Evolutionary conservation across 2,888 invertebrate species (phyloP).

Genomic region (Amphipyra berbera): DNA sequence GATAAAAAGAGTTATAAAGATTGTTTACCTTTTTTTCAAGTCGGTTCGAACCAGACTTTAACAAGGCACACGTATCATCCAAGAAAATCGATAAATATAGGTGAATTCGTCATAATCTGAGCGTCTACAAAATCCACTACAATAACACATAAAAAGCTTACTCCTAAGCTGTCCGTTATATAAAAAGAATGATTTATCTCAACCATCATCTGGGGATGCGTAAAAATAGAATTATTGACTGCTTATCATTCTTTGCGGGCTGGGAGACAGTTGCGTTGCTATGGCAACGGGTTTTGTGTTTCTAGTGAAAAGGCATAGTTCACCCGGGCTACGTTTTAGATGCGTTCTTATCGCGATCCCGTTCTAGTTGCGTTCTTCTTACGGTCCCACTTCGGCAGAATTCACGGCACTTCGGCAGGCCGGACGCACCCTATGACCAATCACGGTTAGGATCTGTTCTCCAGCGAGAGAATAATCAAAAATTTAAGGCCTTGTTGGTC

Average conservation of each 20-base stretch:
- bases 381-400: too few relatives aligned
- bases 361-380: too few relatives aligned
- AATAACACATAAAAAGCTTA: constrained; percentile 22
- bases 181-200: constrained; percentile 42
- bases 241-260: constrained; percentile 29
- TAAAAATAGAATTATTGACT: constrained; percentile 40
- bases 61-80: background rate
- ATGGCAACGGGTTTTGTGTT: constrained; percentile 16
- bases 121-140: constrained; percentile 22
- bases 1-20: too few relatives aligned
- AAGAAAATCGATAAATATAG: constrained; percentile 4
- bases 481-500: too few relatives aligned
- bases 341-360: too few relatives aligned
- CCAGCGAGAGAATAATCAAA: too few relatives aligned
- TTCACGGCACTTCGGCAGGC: too few relatives aligned
- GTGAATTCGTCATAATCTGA: constrained; percentile 20
- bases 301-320: background rate
- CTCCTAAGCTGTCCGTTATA: constrained; percentile 22
- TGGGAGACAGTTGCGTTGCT: constrained; percentile 37
- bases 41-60: background rate
- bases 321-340: too few relatives aligned
- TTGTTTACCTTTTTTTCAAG: too few relatives aligned
- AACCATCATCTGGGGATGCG: constrained; percentile 14
- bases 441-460: too few relatives aligned
- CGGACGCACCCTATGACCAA: too few relatives aligned